phyloP scores from a whole-genome alignment of 2,797 vertebrate species.

The Eleutherodactylus coqui region DNA sequence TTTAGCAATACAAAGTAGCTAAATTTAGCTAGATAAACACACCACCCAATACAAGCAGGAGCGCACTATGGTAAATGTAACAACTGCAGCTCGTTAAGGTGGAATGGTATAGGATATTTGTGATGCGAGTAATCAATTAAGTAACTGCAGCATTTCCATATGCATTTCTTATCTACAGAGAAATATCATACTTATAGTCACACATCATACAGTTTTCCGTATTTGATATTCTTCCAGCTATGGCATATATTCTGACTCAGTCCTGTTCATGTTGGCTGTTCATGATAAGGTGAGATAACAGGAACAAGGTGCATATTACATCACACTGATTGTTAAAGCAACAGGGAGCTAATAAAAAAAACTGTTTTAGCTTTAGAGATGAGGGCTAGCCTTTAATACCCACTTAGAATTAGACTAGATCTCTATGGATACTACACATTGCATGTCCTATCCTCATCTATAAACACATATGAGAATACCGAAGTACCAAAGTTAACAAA shows the following conservation, averaged over 20 bases:
- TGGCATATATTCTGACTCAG: slow-evolving; percentile 10
- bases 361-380: not conserved
- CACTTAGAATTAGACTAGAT: too few relatives aligned
- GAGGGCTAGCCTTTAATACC: not conserved
- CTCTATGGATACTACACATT: too few relatives aligned
- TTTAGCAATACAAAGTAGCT: not conserved
- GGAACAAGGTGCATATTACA: slow-evolving; percentile 57
- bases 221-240: not conserved
- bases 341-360: slow-evolving; percentile 12
- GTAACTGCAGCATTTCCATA: not conserved
- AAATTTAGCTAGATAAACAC: not conserved
- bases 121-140: not conserved
- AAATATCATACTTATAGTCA: not conserved
- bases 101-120: not conserved
- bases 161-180: not conserved
- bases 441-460: too few relatives aligned
- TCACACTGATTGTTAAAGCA: slow-evolving; percentile 28
- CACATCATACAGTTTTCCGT: slow-evolving; percentile 12
- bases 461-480: too few relatives aligned
- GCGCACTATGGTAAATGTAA: too few relatives aligned
- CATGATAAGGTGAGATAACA: slow-evolving; percentile 41
- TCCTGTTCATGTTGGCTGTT: slow-evolving; percentile 39
- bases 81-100: too few relatives aligned
- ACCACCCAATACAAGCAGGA: too few relatives aligned
- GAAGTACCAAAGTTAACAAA: too few relatives aligned